Base-by-base conservation (phyloP, 2,113 vertebrate genomes). In the Sylvia atricapilla region DNA sequence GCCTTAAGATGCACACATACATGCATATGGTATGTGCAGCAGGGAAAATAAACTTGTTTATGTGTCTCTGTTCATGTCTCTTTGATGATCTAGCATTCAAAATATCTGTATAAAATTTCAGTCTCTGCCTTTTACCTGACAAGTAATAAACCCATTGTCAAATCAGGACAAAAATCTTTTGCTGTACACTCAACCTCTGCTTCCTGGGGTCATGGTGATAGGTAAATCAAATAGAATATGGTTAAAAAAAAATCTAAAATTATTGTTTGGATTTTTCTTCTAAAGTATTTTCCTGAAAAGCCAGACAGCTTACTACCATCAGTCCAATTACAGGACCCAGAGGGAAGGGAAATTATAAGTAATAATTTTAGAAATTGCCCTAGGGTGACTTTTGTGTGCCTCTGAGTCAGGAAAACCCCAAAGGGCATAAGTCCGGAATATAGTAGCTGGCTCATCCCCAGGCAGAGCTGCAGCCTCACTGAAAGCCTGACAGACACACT, bases 351-450 rank as follows among this genome's bases (percentile, higher is more conserved):
- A 93, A 92, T 93, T 60, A 31, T 60, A 92, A 52, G 52, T 16
- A 92, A 93, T 87, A 85, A 73, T 92, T 94, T 95, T 75, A 89
- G 55, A 96, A 89, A 77, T 64, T 84, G 46, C 44, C 66, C 50
- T 59, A 62, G 55, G 84, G 79, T 73, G 31, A 73, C 37, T 79
- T 79, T 27, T 85, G 49, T 77, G 43, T 75, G 7, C 74, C 50
- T 94, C 73, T 72, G 76, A 96, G 80, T 52, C 74, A 85, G 62
- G 31, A 69, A 94, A 93, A 20, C 39, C 41, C 59, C 55, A 74
- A 59, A 70, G 49, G 62, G 60, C 13, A 11, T 63, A 55, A 82
- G 75, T 66, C 74, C 93, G 67, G 63, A 85, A 75, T 73, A 84
- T 1, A 70, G 78, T 14, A 87, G 9, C 44, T 96, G 91, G 55